phyloP scores from a whole-genome alignment of 2,797 vertebrate species.

The Rhinella marina region DNA sequence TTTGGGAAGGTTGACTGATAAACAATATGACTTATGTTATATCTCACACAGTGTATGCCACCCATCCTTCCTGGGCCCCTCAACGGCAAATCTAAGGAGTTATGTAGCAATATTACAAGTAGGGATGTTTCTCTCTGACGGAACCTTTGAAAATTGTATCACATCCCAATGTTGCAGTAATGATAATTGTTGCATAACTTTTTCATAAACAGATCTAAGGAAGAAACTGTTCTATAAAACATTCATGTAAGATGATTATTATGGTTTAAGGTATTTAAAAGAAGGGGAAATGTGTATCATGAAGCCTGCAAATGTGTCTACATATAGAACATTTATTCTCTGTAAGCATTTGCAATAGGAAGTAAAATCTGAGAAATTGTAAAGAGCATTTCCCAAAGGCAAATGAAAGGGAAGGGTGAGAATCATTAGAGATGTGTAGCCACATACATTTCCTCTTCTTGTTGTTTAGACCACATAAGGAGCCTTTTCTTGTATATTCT shows the following conservation, averaged over 20 bases:
- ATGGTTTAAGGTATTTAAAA: background rate
- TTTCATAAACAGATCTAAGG: background rate
- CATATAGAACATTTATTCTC: background rate
- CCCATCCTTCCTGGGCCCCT: too few relatives aligned
- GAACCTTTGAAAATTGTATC: too few relatives aligned
- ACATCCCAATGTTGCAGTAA: background rate
- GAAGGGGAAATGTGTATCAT: background rate
- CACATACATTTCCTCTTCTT: conserved; percentile 39
- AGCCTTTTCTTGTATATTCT: conserved; percentile 32
- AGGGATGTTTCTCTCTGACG: too few relatives aligned
- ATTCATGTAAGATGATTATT: background rate
- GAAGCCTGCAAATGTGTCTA: background rate
- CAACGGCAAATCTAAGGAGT: too few relatives aligned
- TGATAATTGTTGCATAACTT: too few relatives aligned
- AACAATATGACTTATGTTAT: too few relatives aligned
- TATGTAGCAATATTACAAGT: too few relatives aligned
- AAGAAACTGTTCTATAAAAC: background rate
- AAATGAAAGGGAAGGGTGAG: conserved; percentile 37
- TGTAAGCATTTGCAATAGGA: background rate
- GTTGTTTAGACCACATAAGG: conserved; percentile 39
- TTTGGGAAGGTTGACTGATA: too few relatives aligned
- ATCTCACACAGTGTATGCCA: too few relatives aligned
- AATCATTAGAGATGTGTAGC: conserved; percentile 15
- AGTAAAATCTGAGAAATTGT: background rate
- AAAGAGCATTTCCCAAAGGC: conserved; percentile 24